Base-by-base conservation (phyloP, 2,888 invertebrate genomes). In the Cactoblastis cactorum region DNA sequence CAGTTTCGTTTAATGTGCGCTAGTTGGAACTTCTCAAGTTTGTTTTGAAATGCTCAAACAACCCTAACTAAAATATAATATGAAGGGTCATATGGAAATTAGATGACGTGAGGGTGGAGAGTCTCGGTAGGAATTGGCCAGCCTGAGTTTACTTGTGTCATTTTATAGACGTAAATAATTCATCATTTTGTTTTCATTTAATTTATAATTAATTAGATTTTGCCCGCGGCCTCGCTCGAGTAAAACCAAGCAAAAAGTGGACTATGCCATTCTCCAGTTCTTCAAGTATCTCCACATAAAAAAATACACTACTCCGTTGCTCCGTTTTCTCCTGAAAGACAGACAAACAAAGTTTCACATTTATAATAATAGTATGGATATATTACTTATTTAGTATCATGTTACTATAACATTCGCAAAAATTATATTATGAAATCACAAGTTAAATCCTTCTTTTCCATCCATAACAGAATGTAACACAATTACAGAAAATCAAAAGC, bases 1-100 rank as follows among this genome's bases (percentile, higher is more conserved):
- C 68, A 80, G 75, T 83, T 86, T 82, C 83, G 77, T 85, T 87
- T 87, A 88, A 86, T 83, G 78, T 73, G 65, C 74, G 73, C 75
- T 83, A 83, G 77, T 81, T 80, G 69, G 62, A 75, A 81, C 76
- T 79, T 71, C 67, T 65, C 57, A 63, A 77, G 79, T 80, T 83
- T 79, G 73, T 78, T 80, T 76, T 76, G 67, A 69, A 75, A 74
- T 63, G 57, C 58, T 67, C 64, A 63, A 67, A 72, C 65, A 64
- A 15, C 47, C 41, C 41, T 33, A 41, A 49, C 49, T 41, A 34
- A 49, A 49, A 33, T 41, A 41, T 41, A 41, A 49, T 49, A 49
- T 69, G 62, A 55, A 53, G 55, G 62, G 60, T 64, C 60, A 60
- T 56, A 62, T 57, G 52, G 56, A 64, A 65, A 62, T 65, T 61